Evolutionary conservation across 2,888 invertebrate species (phyloP), one percentile per base, ranked within the genome.

Genomic region (Scrobipalpa costella): DNA sequence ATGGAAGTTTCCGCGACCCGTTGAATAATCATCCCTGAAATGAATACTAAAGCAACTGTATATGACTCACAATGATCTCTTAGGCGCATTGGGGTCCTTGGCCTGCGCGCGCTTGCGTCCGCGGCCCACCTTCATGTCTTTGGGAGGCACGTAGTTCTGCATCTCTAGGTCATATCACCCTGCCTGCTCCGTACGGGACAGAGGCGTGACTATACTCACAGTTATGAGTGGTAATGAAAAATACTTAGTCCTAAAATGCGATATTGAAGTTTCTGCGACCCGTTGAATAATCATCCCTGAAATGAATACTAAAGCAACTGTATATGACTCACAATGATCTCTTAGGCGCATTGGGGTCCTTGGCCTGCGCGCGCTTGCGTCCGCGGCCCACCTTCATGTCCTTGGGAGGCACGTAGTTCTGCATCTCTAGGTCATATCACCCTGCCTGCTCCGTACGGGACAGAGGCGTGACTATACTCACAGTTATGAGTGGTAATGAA

Each of bases 261-360:
- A 27, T 27, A 5, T 5, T 27, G 27, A 27, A n/a, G n/a, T n/a
- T n/a, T n/a, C n/a, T n/a, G n/a, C n/a, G n/a, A n/a, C n/a, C n/a
- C n/a, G n/a, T n/a, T n/a, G n/a, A n/a, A n/a, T n/a, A n/a, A n/a
- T n/a, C n/a, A 27, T 27, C 27, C 5, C 27, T 27, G 27, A 27
- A 27, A 27, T 27, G 5, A 27, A 27, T 5, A 27, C n/a, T n/a
- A 27, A 27, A 5, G 27, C 27, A 27, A 27, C 27, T 27, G 27
- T 27, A 27, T 27, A 27, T 5, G 83, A 96, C 98, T 96, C 95
- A 98, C 97, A 99, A 93, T 82, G 99, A 97, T 93, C 99, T 94
- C 93, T 99, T 99, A 67, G 99, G 99, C 74, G 99, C 99, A 92
- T 99, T 98, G 61, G 99, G 99, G 90, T 99, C 99, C 92, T 99